Evolutionary conservation across 2,888 invertebrate species (phyloP).

Genomic region (Dysmachus trigonus): DNA sequence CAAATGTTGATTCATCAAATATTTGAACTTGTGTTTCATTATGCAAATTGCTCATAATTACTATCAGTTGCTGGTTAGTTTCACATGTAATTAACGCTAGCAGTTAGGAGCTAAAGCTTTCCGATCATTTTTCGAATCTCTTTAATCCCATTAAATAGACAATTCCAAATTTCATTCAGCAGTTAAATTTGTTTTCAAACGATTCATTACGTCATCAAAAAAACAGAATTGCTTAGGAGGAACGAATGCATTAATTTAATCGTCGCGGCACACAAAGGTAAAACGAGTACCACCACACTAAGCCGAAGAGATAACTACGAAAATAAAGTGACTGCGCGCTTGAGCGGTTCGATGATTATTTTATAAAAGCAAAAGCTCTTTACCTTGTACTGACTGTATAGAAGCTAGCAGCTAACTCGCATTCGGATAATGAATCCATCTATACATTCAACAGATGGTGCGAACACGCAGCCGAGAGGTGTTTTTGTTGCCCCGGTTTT

Average conservation of each 20-base stretch:
- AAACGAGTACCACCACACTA: neutral
- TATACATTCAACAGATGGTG: neutral
- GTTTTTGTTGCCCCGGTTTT: neutral
- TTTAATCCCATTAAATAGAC: neutral
- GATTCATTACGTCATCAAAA: constrained; percentile 22
- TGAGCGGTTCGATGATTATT: neutral
- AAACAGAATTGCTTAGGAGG: neutral
- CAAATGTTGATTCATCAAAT: neutral
- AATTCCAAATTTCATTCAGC: neutral
- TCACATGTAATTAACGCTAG: neutral
- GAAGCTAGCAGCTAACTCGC: neutral
- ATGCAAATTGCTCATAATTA: neutral
- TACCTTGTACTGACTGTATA: neutral
- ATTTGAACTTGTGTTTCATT: neutral
- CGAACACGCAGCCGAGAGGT: neutral
- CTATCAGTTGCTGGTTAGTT: neutral
- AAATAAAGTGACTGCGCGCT: neutral
- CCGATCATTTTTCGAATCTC: neutral
- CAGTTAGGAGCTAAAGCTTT: neutral
- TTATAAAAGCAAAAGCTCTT: neutral
- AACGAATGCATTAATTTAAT: constrained; percentile 7
- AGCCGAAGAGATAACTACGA: neutral
- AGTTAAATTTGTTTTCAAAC: neutral
- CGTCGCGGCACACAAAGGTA: neutral
- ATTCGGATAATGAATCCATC: neutral